These are phyloP conservation scores for Holocentrus rufus DNA, from an alignment of 2,797 vertebrate genomes.

Conservation along the genomic window DNA sequence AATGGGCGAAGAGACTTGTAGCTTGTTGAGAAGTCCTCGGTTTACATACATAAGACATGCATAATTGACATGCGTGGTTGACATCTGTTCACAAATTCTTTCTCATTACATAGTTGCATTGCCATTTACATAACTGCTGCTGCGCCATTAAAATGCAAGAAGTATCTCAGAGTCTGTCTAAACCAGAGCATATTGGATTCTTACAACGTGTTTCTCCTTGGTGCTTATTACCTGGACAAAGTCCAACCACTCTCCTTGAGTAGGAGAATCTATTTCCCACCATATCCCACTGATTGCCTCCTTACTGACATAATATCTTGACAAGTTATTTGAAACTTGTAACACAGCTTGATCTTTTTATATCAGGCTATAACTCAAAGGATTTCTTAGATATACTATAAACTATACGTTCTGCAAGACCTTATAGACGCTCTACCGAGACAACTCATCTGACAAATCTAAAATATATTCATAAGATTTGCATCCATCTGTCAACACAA, in stretches of 20 bases:
- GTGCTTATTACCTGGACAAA: background rate
- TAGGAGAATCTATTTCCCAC: background rate
- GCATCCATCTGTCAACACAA: conserved; percentile 7
- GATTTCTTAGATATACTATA: background rate
- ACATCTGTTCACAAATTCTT: too few relatives aligned
- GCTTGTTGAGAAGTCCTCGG: background rate
- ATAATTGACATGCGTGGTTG: too few relatives aligned
- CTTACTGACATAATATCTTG: background rate
- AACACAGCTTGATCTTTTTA: background rate
- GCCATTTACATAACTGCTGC: background rate
- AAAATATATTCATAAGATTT: conserved; percentile 9
- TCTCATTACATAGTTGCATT: background rate
- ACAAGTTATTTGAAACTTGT: background rate
- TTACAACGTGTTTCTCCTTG: background rate
- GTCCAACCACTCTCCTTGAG: background rate
- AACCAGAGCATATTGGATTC: too few relatives aligned
- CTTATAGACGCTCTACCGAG: background rate
- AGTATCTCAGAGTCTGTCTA: background rate
- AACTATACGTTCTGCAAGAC: background rate
- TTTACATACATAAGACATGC: conserved; percentile 11
- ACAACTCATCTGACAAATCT: conserved; percentile 2
- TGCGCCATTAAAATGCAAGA: background rate
- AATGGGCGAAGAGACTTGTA: background rate
- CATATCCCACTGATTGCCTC: conserved; percentile 10
- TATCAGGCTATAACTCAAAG: conserved; percentile 1